phyloP scores from a whole-genome alignment of 2,888 invertebrate species.

The Listrodromus nycthemerus region DNA sequence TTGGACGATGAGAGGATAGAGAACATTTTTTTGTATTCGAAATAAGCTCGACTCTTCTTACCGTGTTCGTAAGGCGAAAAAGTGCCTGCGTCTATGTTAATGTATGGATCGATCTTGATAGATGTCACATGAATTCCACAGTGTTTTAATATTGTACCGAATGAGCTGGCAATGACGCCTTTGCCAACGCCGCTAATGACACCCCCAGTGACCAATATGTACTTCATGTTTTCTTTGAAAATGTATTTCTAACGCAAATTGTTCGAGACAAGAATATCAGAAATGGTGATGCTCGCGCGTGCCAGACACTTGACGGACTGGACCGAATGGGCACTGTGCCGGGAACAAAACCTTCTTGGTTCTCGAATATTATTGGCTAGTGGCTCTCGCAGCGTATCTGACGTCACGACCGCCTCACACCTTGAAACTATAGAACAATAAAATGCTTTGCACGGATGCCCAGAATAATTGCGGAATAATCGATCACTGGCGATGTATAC shows the following conservation, averaged over 20 bases:
- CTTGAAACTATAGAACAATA: conserved; percentile 40
- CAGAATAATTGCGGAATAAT: conserved; percentile 25
- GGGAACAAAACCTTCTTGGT: conserved; percentile 57
- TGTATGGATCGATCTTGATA: conserved; percentile 99
- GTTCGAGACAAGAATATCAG: background rate
- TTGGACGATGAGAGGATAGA: background rate
- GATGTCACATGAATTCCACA: conserved; percentile 98
- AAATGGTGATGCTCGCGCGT: conserved; percentile 30
- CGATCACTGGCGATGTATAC: background rate
- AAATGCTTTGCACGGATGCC: conserved; percentile 18
- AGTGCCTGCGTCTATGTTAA: conserved; percentile 99
- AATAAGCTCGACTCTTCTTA: conserved; percentile 84
- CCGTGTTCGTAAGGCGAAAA: conserved; percentile 99
- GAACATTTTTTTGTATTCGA: background rate
- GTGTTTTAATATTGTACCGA: conserved; percentile 97
- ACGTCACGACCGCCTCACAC: conserved; percentile 52
- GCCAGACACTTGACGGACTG: conserved; percentile 71
- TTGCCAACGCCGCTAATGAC: conserved; percentile 99
- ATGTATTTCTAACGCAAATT: conserved; percentile 1
- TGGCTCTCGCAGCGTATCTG: conserved; percentile 4
- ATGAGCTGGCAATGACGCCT: conserved; percentile 97
- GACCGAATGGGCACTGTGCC: conserved; percentile 61
- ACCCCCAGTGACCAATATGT: conserved; percentile 99
- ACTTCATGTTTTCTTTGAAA: conserved; percentile 90
- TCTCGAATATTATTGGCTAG: conserved; percentile 48